These are phyloP conservation scores for Caenorhabditis afra DNA, from an alignment of 2,888 invertebrate species.

Conservation along the genomic window DNA sequence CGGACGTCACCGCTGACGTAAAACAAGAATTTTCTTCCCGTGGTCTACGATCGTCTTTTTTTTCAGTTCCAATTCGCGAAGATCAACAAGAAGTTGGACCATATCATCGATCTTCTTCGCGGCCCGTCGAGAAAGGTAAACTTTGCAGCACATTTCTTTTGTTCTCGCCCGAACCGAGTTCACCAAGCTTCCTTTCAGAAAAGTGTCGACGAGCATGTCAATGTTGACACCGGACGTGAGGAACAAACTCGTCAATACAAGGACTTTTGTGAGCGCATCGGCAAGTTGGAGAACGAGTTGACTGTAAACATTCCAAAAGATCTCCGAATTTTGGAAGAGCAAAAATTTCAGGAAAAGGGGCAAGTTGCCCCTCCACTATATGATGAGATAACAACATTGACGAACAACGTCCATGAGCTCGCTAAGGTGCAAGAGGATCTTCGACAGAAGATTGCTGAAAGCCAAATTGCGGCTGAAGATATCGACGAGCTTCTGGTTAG, in stretches of 20 bases:
- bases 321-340: background rate
- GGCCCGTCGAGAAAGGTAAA: conserved; percentile 43
- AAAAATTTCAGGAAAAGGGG: conserved; percentile 19
- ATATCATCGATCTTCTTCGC: conserved; percentile 40
- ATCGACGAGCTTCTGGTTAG: conserved; percentile 54
- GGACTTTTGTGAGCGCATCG: conserved; percentile 43
- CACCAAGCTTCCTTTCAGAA: conserved; percentile 34
- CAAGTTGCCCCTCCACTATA: conserved; percentile 9
- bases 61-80: conserved; percentile 48
- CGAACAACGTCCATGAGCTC: conserved; percentile 39
- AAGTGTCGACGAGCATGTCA: conserved; percentile 15
- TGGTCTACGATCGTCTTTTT: background rate
- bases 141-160: conserved; percentile 22
- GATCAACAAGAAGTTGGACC: conserved; percentile 53
- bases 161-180: conserved; percentile 1
- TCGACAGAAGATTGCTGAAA: conserved; percentile 14
- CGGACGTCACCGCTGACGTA: conserved; percentile 32
- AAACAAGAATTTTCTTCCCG: background rate
- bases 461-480: conserved; percentile 35
- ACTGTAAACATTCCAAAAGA: conserved; percentile 15
- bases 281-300: conserved; percentile 42
- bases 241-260: conserved; percentile 52
- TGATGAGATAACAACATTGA: conserved; percentile 20
- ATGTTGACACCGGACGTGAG: conserved; percentile 47
- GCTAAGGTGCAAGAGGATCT: conserved; percentile 30